These are phyloP conservation scores for Neocrepidodera transversa DNA, from an alignment of 2,888 invertebrate species.

Conservation along the genomic window DNA sequence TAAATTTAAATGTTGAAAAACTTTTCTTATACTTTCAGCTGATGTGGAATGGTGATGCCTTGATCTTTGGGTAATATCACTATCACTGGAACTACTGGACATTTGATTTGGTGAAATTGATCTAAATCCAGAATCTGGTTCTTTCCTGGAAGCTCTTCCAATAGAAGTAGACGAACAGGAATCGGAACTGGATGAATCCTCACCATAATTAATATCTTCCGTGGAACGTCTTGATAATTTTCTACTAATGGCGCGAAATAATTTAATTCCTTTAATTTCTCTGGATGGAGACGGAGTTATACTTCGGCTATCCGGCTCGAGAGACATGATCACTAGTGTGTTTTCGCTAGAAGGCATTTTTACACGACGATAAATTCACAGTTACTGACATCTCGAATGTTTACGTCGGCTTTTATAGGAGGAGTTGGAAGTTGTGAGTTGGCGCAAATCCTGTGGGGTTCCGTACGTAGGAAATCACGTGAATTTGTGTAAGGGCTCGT, in stretches of 20 bases:
- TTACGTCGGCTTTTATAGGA: slow-evolving; percentile 52
- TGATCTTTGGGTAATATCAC: slow-evolving; percentile 60
- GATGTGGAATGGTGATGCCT: slow-evolving; percentile 61
- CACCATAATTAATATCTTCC: slow-evolving; percentile 60
- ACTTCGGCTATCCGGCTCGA: slow-evolving; percentile 52
- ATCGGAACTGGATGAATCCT: slow-evolving; percentile 61
- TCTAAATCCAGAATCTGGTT: slow-evolving; percentile 52
- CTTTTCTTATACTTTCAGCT: slow-evolving; percentile 72
- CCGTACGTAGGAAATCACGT: too few species aligned
- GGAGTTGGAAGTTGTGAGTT: too few species aligned
- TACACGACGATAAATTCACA: too few species aligned
- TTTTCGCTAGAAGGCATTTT: slow-evolving; percentile 44
- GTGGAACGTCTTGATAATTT: slow-evolving; percentile 66
- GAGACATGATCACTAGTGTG: slow-evolving; percentile 48
- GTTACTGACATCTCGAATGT: slow-evolving; percentile 37
- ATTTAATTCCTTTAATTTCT: slow-evolving; percentile 67
- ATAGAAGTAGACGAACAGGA: slow-evolving; percentile 57
- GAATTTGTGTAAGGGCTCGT: too few species aligned
- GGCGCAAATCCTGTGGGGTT: too few species aligned
- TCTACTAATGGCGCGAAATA: slow-evolving; percentile 72
- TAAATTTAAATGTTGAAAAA: slow-evolving; percentile 72
- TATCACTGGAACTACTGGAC: slow-evolving; percentile 67
- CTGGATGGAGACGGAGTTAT: slow-evolving; percentile 65
- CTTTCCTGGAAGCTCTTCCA: slow-evolving; percentile 48
- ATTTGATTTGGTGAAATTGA: slow-evolving; percentile 60